These are phyloP conservation scores for Neodiprion lecontei DNA, from an alignment of 1,140 invertebrate genomes.

Conservation along the genomic window DNA sequence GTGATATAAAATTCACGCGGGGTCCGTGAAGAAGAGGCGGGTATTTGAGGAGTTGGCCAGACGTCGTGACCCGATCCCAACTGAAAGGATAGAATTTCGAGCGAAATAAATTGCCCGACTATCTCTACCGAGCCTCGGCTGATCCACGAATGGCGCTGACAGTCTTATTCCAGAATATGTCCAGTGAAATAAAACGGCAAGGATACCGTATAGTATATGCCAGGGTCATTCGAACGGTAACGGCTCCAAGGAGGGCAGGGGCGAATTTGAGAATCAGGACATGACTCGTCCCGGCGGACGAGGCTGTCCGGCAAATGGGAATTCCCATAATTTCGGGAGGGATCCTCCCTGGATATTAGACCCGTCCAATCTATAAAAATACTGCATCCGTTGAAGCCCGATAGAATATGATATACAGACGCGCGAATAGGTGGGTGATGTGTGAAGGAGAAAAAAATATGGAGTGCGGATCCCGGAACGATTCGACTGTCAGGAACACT, in stretches of 20 bases:
- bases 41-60: not conserved
- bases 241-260: not conserved
- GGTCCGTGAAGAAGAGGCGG: not conserved
- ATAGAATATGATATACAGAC: conserved; percentile 4
- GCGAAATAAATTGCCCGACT: conserved; percentile 11
- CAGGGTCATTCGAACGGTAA: not conserved
- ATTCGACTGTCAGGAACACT: too few species aligned
- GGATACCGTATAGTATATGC: not conserved
- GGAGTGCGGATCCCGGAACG: too few species aligned
- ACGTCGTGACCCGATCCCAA: not conserved
- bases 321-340: conserved; percentile 4
- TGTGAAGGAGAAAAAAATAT: too few species aligned
- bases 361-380: too few species aligned
- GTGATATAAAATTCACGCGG: not conserved
- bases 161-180: conserved; percentile 15
- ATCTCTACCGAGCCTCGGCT: not conserved
- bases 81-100: conserved; percentile 14
- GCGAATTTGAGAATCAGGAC: not conserved
- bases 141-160: conserved; percentile 13
- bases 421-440: too few species aligned
- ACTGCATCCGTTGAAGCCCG: not conserved
- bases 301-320: not conserved
- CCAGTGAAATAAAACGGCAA: conserved; percentile 14
- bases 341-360: not conserved
- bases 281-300: not conserved